Base-by-base conservation (phyloP, 2,888 invertebrate genomes). In the Fissipunctia ypsillon region DNA sequence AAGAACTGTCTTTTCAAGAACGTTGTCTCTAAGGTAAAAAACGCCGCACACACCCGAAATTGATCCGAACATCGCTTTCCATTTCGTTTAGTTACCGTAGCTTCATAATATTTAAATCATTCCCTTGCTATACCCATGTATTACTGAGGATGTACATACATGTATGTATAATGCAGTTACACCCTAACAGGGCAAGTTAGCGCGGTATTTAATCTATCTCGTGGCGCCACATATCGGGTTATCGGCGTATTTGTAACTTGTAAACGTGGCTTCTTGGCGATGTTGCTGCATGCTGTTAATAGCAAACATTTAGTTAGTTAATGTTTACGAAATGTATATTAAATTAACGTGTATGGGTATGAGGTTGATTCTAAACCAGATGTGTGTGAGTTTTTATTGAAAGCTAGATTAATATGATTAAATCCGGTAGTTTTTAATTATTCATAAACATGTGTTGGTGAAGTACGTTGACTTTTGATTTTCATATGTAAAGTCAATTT, bases 151-250 rank as follows among this genome's bases (percentile, higher is more conserved):
- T 43, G 28, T 41, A 22, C 38, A 22, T 60, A 19, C 14, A 22
- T 22, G 35, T 45, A 57, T 50, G 28, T 38, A 14, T 80, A 76
- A 59, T 64, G 73, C 52, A 73, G 50, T 59, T 73, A 64, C 57
- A 45, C 14, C 12, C 48, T 38, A 35, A 68, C 57, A 52, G 59
- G 54, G 43, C 38, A 77, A 71, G 71, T 68, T 68, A 68, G 54
- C 66, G 14, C 38, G 52, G 77, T 59, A 77, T 77, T 68, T 82
- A 80, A 82, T 82, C 50, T 70, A 71, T 70, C 38, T 50, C 45
- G 66, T 52, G 31, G 50, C 38, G 59, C 41, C 38, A 54, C 43
- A 73, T 80, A 77, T 73, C 28, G 45, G 50, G 61, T 67, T 80
- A 70, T 76, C 63, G 70, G 65, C 48, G 67, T 60, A 82, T 77